These are phyloP conservation scores for Syrrhaptes paradoxus DNA, from an alignment of 2,113 vertebrate species.

Conservation along the genomic window DNA sequence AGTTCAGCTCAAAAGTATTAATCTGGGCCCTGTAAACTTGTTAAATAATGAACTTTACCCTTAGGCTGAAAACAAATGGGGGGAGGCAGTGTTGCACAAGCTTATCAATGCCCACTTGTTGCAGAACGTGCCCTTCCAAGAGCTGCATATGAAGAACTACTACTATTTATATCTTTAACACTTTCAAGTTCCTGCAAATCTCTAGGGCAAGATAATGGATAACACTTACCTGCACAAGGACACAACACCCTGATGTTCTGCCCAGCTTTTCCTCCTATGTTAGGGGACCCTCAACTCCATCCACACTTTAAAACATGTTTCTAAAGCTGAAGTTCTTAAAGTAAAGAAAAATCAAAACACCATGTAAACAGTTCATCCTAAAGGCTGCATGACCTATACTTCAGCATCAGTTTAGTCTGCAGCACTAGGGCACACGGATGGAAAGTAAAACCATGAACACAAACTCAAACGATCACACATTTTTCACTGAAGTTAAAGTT, in stretches of 20 bases:
- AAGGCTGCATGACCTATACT: not conserved
- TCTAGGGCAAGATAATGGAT: not conserved
- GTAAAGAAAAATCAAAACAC: not conserved
- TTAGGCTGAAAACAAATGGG: not conserved
- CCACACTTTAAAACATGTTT: not conserved
- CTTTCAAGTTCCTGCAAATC: not conserved
- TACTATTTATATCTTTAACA: not conserved
- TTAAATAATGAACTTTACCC: conserved; percentile 23
- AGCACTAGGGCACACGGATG: not conserved
- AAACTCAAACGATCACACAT: not conserved
- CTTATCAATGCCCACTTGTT: conserved; percentile 34
- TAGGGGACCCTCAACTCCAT: not conserved
- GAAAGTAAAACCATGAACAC: not conserved
- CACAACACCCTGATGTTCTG: not conserved
- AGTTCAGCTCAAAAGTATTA: not conserved
- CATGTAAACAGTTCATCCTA: not conserved
- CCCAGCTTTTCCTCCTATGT: not conserved
- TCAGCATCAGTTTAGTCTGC: not conserved
- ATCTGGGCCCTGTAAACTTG: not conserved
- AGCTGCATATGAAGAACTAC: not conserved
- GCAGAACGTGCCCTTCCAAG: conserved; percentile 13
- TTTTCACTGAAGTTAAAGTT: not conserved
- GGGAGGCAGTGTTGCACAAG: not conserved
- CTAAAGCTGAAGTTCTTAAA: not conserved
- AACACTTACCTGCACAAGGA: not conserved